A percentile compares a stretch with the other conserved stretches of the same genome.
phyloP scores from a whole-genome alignment of 92 coral and sea anemone genomes.

The Plumapathes pennacea region DNA sequence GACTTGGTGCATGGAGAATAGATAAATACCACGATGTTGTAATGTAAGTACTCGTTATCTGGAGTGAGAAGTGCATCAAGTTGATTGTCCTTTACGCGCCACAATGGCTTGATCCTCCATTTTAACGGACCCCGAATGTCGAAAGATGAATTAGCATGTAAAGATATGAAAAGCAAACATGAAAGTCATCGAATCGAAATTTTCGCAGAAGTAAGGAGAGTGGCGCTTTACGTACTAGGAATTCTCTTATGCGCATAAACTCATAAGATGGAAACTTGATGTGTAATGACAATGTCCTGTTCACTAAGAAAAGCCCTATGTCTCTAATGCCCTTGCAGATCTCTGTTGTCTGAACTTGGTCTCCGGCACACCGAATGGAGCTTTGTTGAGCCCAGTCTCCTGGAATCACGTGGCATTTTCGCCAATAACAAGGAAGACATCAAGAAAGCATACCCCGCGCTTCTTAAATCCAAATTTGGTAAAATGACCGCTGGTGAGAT shows the following conservation, averaged over 20 bases:
- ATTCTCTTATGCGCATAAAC: too few relatives aligned
- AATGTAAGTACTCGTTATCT: conserved; percentile 49
- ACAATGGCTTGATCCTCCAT: too few relatives aligned
- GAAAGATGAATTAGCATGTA: too few relatives aligned
- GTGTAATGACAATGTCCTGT: too few relatives aligned
- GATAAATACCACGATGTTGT: conserved; percentile 47
- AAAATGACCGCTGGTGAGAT: conserved; percentile 67
- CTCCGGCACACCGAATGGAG: conserved; percentile 66
- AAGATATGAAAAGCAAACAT: too few relatives aligned
- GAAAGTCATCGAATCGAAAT: too few relatives aligned
- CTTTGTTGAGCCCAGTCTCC: conserved; percentile 53
- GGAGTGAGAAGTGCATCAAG: not conserved
- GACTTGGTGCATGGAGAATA: conserved; percentile 87
- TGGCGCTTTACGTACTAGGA: too few relatives aligned
- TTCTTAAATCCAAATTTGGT: conserved; percentile 50
- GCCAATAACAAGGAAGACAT: conserved; percentile 53
- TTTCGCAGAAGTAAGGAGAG: too few relatives aligned
- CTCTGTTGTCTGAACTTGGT: conserved; percentile 56
- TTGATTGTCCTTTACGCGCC: too few relatives aligned
- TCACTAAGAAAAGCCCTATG: not conserved
- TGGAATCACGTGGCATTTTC: conserved; percentile 71
- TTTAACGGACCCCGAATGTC: too few relatives aligned
- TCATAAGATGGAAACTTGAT: too few relatives aligned
- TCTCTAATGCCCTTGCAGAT: conserved; percentile 8
- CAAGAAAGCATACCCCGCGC: conserved; percentile 65